These are phyloP conservation scores for Microctenopoma lineatum DNA, from an alignment of 2,797 vertebrate species.

Conservation along the genomic window DNA sequence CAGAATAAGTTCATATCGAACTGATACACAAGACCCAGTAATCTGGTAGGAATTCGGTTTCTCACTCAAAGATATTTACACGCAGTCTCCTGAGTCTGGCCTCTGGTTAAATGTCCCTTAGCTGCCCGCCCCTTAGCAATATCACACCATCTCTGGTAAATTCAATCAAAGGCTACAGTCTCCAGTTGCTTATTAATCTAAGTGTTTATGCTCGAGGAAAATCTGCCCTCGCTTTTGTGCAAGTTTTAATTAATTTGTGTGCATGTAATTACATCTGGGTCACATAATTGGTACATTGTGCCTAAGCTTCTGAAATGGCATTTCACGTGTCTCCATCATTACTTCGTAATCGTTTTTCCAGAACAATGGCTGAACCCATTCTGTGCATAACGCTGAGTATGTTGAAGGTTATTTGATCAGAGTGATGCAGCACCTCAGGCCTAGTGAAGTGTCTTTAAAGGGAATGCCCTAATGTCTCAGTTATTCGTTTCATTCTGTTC, in stretches of 20 bases:
- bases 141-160: background rate
- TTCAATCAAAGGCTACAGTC: conserved; percentile 24
- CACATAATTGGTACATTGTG: conserved; percentile 24
- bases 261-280: conserved; percentile 49
- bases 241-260: conserved; percentile 50
- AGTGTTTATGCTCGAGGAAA: conserved; percentile 34
- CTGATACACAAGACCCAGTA: background rate
- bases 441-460: background rate
- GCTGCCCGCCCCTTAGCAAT: background rate
- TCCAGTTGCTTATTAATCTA: conserved; percentile 24
- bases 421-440: background rate
- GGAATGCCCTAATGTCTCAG: background rate
- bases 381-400: background rate
- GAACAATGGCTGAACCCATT: background rate
- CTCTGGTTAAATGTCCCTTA: conserved; percentile 13
- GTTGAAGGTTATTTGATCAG: conserved; percentile 6
- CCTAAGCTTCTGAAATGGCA: conserved; percentile 21
- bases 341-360: conserved; percentile 20
- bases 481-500: background rate
- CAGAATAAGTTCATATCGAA: background rate
- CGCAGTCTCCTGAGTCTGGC: background rate
- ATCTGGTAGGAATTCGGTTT: background rate
- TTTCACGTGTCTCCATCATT: conserved; percentile 25
- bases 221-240: conserved; percentile 27
- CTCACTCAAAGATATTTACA: background rate